Evolutionary conservation across 1,140 invertebrate genomes (phyloP).

Genomic region (Bombus consobrinus): DNA sequence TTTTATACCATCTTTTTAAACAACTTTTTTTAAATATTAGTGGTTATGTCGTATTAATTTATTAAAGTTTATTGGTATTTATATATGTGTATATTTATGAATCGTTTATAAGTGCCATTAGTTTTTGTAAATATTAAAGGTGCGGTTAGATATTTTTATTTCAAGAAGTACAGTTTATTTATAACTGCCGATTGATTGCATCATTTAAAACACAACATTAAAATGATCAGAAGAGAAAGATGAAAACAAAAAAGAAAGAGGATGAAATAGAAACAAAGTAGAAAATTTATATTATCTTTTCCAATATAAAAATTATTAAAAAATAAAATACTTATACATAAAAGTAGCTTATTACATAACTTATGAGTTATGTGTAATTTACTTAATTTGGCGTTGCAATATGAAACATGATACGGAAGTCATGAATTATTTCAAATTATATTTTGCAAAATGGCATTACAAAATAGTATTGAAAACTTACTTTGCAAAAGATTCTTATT

Average conservation of each 20-base stretch:
- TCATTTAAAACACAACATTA: no score
- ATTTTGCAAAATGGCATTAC: no score
- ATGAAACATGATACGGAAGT: background rate
- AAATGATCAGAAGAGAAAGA: background rate
- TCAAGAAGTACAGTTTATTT: slow-evolving; percentile 1
- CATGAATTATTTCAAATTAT: background rate
- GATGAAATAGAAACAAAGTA: background rate
- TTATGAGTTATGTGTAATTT: background rate
- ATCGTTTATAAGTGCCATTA: background rate
- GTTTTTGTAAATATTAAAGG: background rate
- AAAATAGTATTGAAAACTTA: background rate
- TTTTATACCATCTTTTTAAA: background rate
- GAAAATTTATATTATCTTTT: background rate
- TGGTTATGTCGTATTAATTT: background rate
- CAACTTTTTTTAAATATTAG: background rate
- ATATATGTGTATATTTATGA: slow-evolving; percentile 1
- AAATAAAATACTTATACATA: background rate
- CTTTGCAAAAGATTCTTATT: background rate
- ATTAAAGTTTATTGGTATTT: slow-evolving; percentile 2
- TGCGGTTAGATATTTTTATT: slow-evolving; percentile 13
- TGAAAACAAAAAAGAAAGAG: background rate
- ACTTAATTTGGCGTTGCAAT: background rate
- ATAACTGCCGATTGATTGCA: background rate
- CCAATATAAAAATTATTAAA: background rate
- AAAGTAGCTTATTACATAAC: background rate